Evolutionary conservation across 1,140 invertebrate genomes (phyloP), one percentile per base, ranked within the genome.

Genomic region (Heliconius hermathena): DNA sequence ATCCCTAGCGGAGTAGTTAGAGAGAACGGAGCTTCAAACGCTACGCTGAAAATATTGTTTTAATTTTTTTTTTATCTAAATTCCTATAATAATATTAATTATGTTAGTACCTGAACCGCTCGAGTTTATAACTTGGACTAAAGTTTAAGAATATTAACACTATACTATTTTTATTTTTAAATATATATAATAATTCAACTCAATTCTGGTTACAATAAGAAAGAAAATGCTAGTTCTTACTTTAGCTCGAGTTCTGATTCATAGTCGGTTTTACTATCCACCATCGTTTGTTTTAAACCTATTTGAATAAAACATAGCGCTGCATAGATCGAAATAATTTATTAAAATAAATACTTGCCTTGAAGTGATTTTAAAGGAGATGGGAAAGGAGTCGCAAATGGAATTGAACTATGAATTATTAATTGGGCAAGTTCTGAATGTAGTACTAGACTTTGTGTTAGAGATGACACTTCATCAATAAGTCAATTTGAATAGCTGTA

Each of bases 271-370:
- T 76, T 73, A 90, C 85, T 85, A 84, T 85, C 41, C 41, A 13
- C 60, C 83, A 78, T 84, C 81, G 84, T 88, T 87, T 88, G 81
- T 85, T 85, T 87, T 85, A 81, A 85, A 83, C 76, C 82, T 86
- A 84, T 86, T 86, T 83, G 83, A 88, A 85, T 84, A 76, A 78
- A 78, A 76, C 71, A 73, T 74, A 71, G 74, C 74, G 60, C 60
- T 82, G 79, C 57, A 79, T 18, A 22, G 74, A 79, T 72, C 66
- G 73, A 72, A 71, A 75, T 76, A 75, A 79, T 75, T 54, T 75
- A 72, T 72, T 79, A 75, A 71, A 20, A 74, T 71, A 71, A 74
- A 74, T 73, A 71, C 20, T 29, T 75, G 66, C 22, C 18, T 76
- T 70, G 1, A 18, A 41, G 57, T 70, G 74, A 70, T 76, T 70